Base-by-base conservation (phyloP, 2,797 vertebrate genomes). In the Holocentrus rufus region DNA sequence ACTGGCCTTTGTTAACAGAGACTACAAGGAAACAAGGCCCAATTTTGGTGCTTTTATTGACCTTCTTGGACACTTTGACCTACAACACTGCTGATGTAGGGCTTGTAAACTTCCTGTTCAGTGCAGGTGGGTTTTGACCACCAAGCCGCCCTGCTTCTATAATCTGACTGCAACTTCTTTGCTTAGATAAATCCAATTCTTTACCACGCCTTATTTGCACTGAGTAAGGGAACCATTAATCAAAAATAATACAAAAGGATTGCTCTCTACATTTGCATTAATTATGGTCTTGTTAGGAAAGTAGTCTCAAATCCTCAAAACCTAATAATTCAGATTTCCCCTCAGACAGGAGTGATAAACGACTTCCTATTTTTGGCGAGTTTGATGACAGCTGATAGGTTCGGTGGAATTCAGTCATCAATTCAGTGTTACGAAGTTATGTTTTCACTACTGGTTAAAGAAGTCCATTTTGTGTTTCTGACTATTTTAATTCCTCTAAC, bases 321-420 rank as follows among this genome's bases (percentile, higher is more conserved):
- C 7, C 47, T 55, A 74, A 79, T 71, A 79, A 59, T 34, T 46
- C 10, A 31, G n/a, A 50, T 20, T 47, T 36, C 17, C 25, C 27
- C 20, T 61, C 18, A 64, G 52, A 55, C 4, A 23, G 57, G 46
- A 7, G 30, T 10, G 9, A 70, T 20, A 31, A 64, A 39, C 30
- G 69, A 69, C 53, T 22, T 31, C 53, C 53, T 50, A 49, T 65
- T 65, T 36, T 0, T 27, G 11, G 47, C 0, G 17, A 10, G 25
- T 57, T 34, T 3, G 52, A 46, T 63, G 77, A 42, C 66, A 69
- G 77, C 66, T 76, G 64, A 76, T 70, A 72, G 72, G 61, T 64
- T 61, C 55, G 9, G 20, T 5, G 31, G 46, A 56, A 67, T 67
- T 27, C 49, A 66, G 66, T 64, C 66, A 80, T 76, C 54, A 13